Percentiles rank a stretch among this genome's conserved stretches.
Evolutionary conservation across 1,140 invertebrate species (phyloP).

Genomic region (Oscheius sp.): DNA sequence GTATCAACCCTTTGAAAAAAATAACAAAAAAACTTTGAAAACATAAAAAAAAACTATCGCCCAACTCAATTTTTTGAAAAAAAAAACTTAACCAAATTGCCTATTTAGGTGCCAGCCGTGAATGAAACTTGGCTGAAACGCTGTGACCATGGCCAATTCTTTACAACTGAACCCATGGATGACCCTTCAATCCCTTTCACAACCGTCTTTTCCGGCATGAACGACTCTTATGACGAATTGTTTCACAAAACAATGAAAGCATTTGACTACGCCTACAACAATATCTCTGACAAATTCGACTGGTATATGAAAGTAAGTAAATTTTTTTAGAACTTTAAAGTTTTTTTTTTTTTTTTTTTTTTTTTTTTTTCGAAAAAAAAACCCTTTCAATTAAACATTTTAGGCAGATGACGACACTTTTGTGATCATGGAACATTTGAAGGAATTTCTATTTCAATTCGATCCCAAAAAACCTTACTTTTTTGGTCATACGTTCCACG

Average conservation of each 20-base stretch:
- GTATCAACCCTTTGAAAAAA: background rate
- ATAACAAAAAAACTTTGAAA: no score
- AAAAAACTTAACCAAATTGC: no score
- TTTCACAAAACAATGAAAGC: conserved; percentile 91
- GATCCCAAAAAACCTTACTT: conserved; percentile 55
- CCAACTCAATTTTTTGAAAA: no score
- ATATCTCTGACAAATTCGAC: conserved; percentile 57
- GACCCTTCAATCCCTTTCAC: conserved; percentile 24
- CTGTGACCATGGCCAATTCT: conserved; percentile 45
- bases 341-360: no score
- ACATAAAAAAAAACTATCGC: no score
- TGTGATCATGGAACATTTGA: conserved; percentile 50
- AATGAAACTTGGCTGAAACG: conserved; percentile 39
- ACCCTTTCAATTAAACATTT: no score
- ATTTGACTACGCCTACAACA: conserved; percentile 68
- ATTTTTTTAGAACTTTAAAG: background rate
- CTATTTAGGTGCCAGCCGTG: conserved; percentile 5
- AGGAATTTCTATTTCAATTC: conserved; percentile 33
- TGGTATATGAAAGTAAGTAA: conserved; percentile 52
- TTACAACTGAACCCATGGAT: conserved; percentile 35
- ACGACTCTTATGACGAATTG: conserved; percentile 80
- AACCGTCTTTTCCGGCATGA: conserved; percentile 7
- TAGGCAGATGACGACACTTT: conserved; percentile 59
- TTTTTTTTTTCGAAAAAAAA: no score
- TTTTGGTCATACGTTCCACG: conserved; percentile 53